Conservation (phyloP, 2,888 invertebrate genomes). For the Dolomedes plantarius region DNA sequence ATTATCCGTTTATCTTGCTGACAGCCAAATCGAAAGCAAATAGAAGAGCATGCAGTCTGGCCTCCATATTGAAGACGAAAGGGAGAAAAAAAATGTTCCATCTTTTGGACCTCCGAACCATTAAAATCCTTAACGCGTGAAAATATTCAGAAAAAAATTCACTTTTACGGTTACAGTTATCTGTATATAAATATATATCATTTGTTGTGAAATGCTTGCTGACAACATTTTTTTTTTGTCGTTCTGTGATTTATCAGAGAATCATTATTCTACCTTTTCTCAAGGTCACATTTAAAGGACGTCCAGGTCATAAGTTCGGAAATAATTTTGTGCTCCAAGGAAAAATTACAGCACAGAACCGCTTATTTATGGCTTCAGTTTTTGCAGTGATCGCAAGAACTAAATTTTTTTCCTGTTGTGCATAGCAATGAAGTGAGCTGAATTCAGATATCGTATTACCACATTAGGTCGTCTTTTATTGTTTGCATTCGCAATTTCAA, state of each 20-base stretch:
- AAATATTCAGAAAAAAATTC: too few relatives aligned
- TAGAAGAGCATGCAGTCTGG: too few relatives aligned
- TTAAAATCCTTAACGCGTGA: too few relatives aligned
- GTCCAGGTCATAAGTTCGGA: background rate
- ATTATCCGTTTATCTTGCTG: too few relatives aligned
- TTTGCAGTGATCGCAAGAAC: background rate
- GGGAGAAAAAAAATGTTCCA: too few relatives aligned
- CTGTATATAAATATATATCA: too few relatives aligned
- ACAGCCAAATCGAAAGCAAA: too few relatives aligned
- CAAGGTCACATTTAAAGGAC: background rate
- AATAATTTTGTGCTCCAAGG: background rate
- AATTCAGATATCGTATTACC: background rate
- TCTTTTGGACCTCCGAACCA: too few relatives aligned
- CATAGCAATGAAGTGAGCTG: background rate
- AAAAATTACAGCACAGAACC: background rate
- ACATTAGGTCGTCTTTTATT: background rate
- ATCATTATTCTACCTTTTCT: background rate
- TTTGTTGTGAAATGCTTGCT: background rate
- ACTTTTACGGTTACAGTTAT: too few relatives aligned
- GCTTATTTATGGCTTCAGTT: background rate
- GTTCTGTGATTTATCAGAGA: background rate
- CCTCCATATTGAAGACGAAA: too few relatives aligned
- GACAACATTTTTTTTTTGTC: background rate
- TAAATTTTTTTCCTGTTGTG: background rate
- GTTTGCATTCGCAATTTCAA: background rate